Conservation (phyloP, 2,113 vertebrate genomes). For the Laterallus jamaicensis region DNA sequence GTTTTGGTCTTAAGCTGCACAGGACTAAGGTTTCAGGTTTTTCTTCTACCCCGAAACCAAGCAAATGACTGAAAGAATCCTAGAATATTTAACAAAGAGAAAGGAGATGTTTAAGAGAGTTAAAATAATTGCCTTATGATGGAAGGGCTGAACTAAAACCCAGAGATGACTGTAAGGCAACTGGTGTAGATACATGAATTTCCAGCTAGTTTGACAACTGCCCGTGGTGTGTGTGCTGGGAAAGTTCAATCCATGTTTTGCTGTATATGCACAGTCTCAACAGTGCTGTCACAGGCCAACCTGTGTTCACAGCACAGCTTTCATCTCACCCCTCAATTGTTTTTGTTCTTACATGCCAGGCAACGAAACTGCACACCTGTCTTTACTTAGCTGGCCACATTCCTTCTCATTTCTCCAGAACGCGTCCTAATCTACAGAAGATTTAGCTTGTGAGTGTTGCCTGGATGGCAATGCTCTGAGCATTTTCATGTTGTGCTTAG, state of each 20-base stretch:
- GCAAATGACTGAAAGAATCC: neutral
- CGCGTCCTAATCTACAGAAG: conserved; percentile 38
- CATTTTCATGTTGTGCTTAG: conserved; percentile 12
- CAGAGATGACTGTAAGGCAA: neutral
- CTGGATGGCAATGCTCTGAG: neutral
- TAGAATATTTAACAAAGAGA: neutral
- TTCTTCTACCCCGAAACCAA: neutral
- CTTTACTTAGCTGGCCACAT: conserved; percentile 55
- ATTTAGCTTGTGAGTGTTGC: conserved; percentile 39
- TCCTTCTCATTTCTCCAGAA: conserved; percentile 55
- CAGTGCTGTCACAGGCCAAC: neutral
- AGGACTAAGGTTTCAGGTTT: neutral
- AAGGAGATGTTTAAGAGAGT: neutral
- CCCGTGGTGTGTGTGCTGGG: neutral
- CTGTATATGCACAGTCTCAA: neutral
- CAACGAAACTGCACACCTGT: conserved; percentile 16
- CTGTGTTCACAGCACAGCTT: neutral
- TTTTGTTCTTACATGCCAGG: conserved; percentile 32
- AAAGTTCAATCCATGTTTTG: neutral
- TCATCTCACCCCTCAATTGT: neutral
- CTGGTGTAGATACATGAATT: neutral
- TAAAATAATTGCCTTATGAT: neutral
- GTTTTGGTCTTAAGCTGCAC: neutral
- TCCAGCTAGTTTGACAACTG: neutral
- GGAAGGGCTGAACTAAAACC: neutral